Conservation (phyloP, 2,113 vertebrate species). For the Cyprinus carpio region DNA sequence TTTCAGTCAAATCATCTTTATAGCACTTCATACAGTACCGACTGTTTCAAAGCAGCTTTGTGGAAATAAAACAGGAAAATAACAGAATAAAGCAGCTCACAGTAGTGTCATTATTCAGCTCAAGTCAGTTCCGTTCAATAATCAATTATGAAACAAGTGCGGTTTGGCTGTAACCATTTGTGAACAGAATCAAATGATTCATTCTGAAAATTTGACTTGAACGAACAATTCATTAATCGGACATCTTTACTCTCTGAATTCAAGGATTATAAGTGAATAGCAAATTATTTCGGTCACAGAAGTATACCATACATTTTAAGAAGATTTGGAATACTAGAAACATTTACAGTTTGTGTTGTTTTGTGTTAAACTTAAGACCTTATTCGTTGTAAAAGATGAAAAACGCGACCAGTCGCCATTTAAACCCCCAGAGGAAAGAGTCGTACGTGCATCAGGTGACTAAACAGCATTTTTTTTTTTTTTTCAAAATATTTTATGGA, state of each 20-base stretch:
- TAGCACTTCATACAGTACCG: too few relatives aligned
- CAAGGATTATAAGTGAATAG: neutral
- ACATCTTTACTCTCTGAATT: neutral
- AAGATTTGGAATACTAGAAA: neutral
- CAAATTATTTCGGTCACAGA: neutral
- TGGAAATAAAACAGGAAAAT: too few relatives aligned
- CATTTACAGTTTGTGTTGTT: neutral
- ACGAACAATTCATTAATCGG: neutral
- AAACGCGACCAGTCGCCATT: neutral
- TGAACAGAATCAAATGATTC: neutral
- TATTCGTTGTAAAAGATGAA: neutral
- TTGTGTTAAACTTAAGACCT: neutral
- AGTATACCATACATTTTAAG: neutral
- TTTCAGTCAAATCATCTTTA: too few relatives aligned
- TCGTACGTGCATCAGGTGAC: neutral
- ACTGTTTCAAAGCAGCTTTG: too few relatives aligned
- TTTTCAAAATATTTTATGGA: too few relatives aligned
- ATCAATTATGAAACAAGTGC: too few relatives aligned
- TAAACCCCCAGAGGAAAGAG: neutral
- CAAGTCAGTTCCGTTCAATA: too few relatives aligned
- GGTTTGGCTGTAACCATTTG: too few relatives aligned
- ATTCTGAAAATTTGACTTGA: neutral
- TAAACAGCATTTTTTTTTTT: neutral
- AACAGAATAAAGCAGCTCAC: too few relatives aligned
- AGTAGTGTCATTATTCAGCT: too few relatives aligned